Base-by-base conservation (phyloP, 2,113 vertebrate species). In the Polypterus bichir region DNA sequence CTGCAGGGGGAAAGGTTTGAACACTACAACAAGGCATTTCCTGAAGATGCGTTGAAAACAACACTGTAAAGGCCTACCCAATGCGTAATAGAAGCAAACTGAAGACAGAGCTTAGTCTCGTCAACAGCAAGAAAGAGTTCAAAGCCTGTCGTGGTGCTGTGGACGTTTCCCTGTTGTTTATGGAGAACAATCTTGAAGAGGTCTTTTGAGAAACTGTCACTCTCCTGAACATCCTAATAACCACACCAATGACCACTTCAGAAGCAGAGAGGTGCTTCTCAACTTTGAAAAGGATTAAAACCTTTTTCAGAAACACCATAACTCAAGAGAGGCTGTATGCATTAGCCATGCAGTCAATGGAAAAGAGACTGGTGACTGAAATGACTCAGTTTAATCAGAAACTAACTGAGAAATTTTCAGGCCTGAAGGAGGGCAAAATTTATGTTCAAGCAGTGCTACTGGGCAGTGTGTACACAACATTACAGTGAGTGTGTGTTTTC, bases 231-330 rank as follows among this genome's bases (percentile, higher is more conserved):
- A 64, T 59, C 7, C 4, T 59, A 6, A 45, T 59, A 7, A 64
- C 57, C 6, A 59, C 63, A 44, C 57, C 63, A n/a, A 59, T 52
- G 63, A 11, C 55, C 4, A 64, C 63, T 8, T 27, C 11, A 51
- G 57, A 59, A 59, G 2, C 55, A 1, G 46, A 59, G 8, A 45
- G 47, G 45, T 59, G 56, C 45, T 64, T 59, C 63, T 64, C 63
- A 4, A 51, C 48, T 3, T n/a, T 49, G 56, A 49, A 64, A 10
- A 64, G 3, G 49, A 59, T 58, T 3, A 45, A 10, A 55, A 55
- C 54, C 9, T 55, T 55, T 5, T 11, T 55, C 27, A 27, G 27
- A 27, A 55, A 55, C 54, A 55, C 54, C 9, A 55, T 55, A 11
- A 46, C 54, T 9, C 54, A 55, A 11, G 54, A 55, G 9, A 9